phyloP scores from a whole-genome alignment of 2,113 vertebrate genomes.

The Vidua macroura region DNA sequence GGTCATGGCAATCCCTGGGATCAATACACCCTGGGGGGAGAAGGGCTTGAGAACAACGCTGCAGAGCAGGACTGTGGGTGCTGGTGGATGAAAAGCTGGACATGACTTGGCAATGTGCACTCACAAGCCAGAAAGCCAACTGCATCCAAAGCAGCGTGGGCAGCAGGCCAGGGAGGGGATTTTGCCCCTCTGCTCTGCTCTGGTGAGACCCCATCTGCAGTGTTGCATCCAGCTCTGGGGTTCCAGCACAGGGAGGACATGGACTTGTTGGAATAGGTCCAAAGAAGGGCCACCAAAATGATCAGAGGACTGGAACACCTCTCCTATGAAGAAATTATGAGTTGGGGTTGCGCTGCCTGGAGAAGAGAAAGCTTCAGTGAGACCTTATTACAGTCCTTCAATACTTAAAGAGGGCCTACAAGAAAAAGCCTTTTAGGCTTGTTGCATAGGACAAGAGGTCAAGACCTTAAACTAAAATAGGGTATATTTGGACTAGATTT shows the following conservation, averaged over 20 bases:
- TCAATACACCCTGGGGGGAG: not conserved
- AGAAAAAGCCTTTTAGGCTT: not conserved
- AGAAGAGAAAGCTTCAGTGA: not conserved
- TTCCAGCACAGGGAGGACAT: not conserved
- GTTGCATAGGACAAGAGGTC: not conserved
- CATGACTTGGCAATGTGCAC: accelerated
- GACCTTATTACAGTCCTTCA: not conserved
- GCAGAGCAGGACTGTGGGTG: not conserved
- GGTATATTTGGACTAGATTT: not conserved
- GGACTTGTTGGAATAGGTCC: not conserved
- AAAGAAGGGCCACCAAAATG: not conserved
- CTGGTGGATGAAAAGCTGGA: not conserved
- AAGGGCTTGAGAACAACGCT: not conserved
- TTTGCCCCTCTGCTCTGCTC: not conserved
- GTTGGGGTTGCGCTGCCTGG: not conserved
- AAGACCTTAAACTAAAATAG: not conserved
- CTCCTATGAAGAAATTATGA: not conserved
- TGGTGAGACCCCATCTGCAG: not conserved
- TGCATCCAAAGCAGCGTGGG: not conserved
- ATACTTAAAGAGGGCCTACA: not conserved
- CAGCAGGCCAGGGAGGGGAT: not conserved
- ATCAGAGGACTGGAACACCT: not conserved
- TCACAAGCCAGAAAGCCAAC: not conserved
- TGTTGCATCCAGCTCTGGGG: not conserved
- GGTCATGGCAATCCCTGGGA: not conserved